Conservation (phyloP, 2,888 invertebrate genomes). For the Nomada ruficornis region DNA sequence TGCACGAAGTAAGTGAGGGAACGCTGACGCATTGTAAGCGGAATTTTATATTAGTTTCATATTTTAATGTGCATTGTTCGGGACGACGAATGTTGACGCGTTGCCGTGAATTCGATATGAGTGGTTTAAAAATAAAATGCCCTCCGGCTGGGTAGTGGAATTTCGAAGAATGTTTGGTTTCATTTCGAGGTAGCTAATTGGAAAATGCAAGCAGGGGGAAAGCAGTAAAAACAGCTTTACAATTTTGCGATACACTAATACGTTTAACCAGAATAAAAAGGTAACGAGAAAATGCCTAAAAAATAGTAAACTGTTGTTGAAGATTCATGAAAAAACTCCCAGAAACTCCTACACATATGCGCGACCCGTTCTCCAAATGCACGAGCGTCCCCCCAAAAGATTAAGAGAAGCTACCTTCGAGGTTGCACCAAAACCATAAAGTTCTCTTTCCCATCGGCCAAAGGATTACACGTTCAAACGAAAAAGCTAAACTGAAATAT, state of each 20-base stretch:
- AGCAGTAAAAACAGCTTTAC: too few species aligned
- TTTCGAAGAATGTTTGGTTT: background rate
- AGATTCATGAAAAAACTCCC: background rate
- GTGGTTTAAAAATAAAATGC: slow-evolving; percentile 15
- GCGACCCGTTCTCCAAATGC: too few species aligned
- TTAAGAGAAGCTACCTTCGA: too few species aligned
- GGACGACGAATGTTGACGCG: background rate
- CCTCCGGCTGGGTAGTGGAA: background rate
- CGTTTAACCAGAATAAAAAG: too few species aligned
- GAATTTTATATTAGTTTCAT: slow-evolving; percentile 16
- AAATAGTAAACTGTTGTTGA: too few species aligned
- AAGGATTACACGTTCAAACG: background rate
- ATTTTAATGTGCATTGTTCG: background rate
- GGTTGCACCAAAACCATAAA: background rate
- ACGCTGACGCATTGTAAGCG: background rate
- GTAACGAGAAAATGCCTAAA: too few species aligned
- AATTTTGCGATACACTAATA: too few species aligned
- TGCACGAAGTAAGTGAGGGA: background rate
- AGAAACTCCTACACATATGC: background rate
- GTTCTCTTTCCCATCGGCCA: background rate
- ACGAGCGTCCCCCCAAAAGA: too few species aligned
- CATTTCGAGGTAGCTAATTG: background rate
- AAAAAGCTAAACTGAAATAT: too few species aligned
- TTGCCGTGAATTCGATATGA: slow-evolving; percentile 18
- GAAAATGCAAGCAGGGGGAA: too few species aligned